Percentiles rank a stretch among this genome's conserved stretches.
Evolutionary conservation across 2,797 vertebrate species (phyloP).

Genomic region (Rhinella marina): DNA sequence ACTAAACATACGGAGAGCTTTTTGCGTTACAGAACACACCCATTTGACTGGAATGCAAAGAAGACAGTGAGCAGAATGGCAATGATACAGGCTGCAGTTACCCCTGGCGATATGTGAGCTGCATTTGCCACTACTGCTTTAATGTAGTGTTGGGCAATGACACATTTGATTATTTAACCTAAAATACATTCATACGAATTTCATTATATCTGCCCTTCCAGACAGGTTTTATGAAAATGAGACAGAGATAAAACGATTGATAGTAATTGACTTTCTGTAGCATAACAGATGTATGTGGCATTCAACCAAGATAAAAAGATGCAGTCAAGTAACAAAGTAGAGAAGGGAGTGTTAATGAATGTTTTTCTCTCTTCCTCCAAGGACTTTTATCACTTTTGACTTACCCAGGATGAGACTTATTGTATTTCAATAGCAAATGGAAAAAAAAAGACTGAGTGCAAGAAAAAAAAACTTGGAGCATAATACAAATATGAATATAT

Average conservation of each 20-base stretch:
- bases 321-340: conserved; percentile 20
- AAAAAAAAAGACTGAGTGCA: background rate
- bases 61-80: conserved; percentile 36
- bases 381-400: conserved; percentile 22
- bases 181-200: conserved; percentile 43
- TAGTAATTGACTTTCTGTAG: conserved; percentile 46
- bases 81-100: conserved; percentile 9
- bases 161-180: conserved; percentile 57
- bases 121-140: conserved; percentile 23
- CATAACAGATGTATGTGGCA: conserved; percentile 49
- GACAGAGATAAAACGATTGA: conserved; percentile 48
- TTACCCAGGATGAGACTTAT: conserved; percentile 17
- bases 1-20: conserved; percentile 53
- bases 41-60: conserved; percentile 61
- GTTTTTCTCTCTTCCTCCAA: conserved; percentile 23
- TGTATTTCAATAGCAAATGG: background rate
- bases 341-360: conserved; percentile 42
- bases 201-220: conserved; percentile 63
- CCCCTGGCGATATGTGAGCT: background rate
- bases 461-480: background rate
- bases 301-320: conserved; percentile 55
- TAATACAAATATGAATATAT: background rate
- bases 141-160: conserved; percentile 38
- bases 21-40: conserved; percentile 59
- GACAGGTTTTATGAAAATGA: conserved; percentile 50